Evolutionary conservation across 2,113 vertebrate genomes (phyloP).

Genomic region (Silurus meridionalis): DNA sequence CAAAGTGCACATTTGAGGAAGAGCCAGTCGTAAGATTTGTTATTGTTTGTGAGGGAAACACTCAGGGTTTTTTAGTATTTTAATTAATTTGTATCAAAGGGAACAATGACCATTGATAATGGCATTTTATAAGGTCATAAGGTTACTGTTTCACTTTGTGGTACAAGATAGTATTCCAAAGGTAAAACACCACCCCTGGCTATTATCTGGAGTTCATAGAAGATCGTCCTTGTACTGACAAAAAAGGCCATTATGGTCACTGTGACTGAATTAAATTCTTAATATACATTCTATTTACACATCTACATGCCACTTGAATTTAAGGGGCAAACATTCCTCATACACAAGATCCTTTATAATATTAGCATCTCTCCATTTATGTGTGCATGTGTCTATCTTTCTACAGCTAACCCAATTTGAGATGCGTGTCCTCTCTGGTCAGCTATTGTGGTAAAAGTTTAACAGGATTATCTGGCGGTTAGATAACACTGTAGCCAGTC

Average conservation of each 20-base stretch:
- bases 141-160: background rate
- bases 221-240: constrained; percentile 52
- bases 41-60: no score
- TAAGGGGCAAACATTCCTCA: constrained; percentile 33
- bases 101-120: background rate
- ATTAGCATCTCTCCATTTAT: no score
- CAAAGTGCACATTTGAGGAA: no score
- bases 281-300: constrained; percentile 35
- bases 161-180: background rate
- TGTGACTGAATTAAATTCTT: constrained; percentile 50
- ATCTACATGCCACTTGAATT: constrained; percentile 50
- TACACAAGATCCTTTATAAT: background rate
- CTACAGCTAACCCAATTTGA: constrained; percentile 2
- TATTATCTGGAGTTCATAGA: background rate
- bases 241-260: constrained; percentile 62
- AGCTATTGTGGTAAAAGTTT: constrained; percentile 69
- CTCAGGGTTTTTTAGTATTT: no score
- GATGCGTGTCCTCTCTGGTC: constrained; percentile 27
- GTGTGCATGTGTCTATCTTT: background rate
- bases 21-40: no score
- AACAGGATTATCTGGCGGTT: constrained; percentile 70
- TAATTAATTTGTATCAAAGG: background rate
- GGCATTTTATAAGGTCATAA: background rate
- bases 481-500: constrained; percentile 59
- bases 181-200: background rate